A percentile compares a stretch with the other conserved stretches of the same genome.
Evolutionary conservation across 2,888 invertebrate species (phyloP).

Genomic region (Drosophila paucipuncta): DNA sequence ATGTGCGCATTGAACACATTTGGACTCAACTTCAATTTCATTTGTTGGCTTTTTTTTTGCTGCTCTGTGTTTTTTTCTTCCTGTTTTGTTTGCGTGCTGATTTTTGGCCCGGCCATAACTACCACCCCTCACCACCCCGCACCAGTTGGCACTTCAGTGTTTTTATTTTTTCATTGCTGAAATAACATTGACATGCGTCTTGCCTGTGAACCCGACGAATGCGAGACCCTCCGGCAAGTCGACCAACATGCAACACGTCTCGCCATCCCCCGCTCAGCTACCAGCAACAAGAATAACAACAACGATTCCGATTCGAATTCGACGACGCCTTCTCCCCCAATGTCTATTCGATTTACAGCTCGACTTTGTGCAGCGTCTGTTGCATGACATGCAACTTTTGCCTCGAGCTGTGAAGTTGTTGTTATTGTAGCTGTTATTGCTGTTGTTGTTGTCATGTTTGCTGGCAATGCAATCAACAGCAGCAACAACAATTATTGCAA

Average conservation of each 20-base stretch:
- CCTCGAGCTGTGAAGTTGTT: conserved; percentile 58
- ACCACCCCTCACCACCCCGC: background rate
- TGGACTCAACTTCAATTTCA: conserved; percentile 55
- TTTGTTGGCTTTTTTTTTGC: conserved; percentile 25
- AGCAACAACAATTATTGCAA: conserved; percentile 35
- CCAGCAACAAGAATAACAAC: background rate
- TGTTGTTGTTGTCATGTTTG: conserved; percentile 48
- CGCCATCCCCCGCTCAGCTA: background rate
- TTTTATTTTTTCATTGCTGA: conserved; percentile 68
- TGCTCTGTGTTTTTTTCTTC: conserved; percentile 25
- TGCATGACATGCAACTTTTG: conserved; percentile 78
- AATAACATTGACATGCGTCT: conserved; percentile 82
- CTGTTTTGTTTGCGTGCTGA: conserved; percentile 72
- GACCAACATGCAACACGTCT: conserved; percentile 53
- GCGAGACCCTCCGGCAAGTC: conserved; percentile 29
- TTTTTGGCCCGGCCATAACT: conserved; percentile 72
- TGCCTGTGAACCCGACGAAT: conserved; percentile 43
- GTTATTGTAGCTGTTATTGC: conserved; percentile 41
- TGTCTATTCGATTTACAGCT: conserved; percentile 72
- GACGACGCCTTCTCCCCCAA: conserved; percentile 25
- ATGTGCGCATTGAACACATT: conserved; percentile 73
- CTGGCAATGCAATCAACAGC: conserved; percentile 63
- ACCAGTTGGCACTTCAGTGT: conserved; percentile 26
- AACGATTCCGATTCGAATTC: background rate
- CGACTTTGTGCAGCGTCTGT: conserved; percentile 73